Conservation (phyloP, 2,113 vertebrate species). For the Campylomormyrus numenius region DNA sequence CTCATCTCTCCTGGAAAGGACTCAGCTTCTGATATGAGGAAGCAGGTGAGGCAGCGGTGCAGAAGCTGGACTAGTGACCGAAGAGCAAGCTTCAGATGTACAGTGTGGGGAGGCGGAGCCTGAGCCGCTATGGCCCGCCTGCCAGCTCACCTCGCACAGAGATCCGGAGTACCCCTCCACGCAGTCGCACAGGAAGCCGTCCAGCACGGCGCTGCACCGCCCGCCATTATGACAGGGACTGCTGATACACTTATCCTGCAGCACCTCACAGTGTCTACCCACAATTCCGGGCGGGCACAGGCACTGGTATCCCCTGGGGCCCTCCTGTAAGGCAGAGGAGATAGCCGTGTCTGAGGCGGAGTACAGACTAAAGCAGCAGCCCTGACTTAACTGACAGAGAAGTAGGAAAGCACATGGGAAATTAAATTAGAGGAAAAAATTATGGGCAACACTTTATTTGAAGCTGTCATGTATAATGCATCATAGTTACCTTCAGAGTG, state of each 20-base stretch:
- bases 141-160: constrained; percentile 76
- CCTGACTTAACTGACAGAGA: background rate
- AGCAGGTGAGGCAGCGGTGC: background rate
- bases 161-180: constrained; percentile 67
- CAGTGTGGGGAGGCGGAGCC: background rate
- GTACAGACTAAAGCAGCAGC: background rate
- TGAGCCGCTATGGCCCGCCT: background rate
- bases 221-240: constrained; percentile 74
- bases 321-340: constrained; percentile 52
- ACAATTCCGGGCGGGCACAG: constrained; percentile 70
- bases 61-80: background rate
- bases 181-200: constrained; percentile 76
- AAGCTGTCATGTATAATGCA: background rate
- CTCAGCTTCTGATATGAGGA: background rate
- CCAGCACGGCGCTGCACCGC: constrained; percentile 63
- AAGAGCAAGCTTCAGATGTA: background rate
- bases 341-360: background rate
- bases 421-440: background rate
- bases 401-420: background rate
- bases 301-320: constrained; percentile 68
- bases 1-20: background rate
- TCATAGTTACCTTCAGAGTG: background rate
- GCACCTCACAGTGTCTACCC: constrained; percentile 79
- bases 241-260: constrained; percentile 68
- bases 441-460: background rate